Percentiles rank a stretch among this genome's conserved stretches.
These are phyloP conservation scores for Channallabes apus DNA, from an alignment of 2,797 vertebrate species.

Conservation along the genomic window DNA sequence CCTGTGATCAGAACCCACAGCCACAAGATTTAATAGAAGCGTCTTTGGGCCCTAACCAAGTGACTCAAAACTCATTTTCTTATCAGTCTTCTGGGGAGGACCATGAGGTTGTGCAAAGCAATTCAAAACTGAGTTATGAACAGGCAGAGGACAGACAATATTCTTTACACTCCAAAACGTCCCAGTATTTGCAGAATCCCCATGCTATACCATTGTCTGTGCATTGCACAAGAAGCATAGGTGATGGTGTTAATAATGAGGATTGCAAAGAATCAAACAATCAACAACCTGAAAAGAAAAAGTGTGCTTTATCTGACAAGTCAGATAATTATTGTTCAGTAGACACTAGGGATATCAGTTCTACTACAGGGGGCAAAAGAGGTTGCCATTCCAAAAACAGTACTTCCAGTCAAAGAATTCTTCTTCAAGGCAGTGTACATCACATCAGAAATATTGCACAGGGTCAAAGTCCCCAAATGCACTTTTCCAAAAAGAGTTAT, in stretches of 20 bases:
- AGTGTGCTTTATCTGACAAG: conserved; percentile 79
- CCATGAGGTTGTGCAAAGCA: conserved; percentile 71
- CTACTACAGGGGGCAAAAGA: conserved; percentile 75
- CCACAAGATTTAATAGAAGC: conserved; percentile 77
- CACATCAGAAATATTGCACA: conserved; percentile 81
- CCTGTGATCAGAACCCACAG: conserved; percentile 66
- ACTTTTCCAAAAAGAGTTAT: conserved; percentile 84
- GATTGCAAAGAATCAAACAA: conserved; percentile 77
- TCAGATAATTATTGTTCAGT: conserved; percentile 76
- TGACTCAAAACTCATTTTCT: conserved; percentile 74
- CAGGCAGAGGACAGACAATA: conserved; percentile 77
- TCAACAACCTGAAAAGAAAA: conserved; percentile 76
- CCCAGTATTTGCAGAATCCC: conserved; percentile 73
- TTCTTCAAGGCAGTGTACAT: conserved; percentile 78
- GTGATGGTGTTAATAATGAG: conserved; percentile 74
- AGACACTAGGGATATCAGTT: conserved; percentile 74
- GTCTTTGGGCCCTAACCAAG: conserved; percentile 70
- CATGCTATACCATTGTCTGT: conserved; percentile 68
- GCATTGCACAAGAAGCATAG: conserved; percentile 75
- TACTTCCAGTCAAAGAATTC: conserved; percentile 75
- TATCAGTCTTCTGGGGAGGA: conserved; percentile 79
- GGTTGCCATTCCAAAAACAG: conserved; percentile 76
- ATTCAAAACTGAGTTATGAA: conserved; percentile 71
- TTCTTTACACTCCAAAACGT: conserved; percentile 64
- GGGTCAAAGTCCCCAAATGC: conserved; percentile 80